Conservation (phyloP, 2,113 vertebrate genomes). For the Felis catus region DNA sequence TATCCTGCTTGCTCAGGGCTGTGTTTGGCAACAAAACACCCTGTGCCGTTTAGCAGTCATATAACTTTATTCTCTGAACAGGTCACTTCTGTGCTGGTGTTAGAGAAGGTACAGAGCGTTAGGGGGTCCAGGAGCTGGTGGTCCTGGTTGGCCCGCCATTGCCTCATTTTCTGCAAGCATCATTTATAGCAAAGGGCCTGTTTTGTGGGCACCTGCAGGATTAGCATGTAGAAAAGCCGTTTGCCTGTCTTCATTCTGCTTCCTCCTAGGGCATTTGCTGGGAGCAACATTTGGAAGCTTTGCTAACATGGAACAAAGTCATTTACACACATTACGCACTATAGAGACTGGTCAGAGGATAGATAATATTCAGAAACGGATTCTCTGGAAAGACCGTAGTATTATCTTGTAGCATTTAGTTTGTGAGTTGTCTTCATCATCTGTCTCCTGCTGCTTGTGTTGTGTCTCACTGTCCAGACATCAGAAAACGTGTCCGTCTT, state of each 20-base stretch:
- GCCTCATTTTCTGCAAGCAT: not conserved
- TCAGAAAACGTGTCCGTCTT: not conserved
- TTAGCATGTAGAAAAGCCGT: accelerated
- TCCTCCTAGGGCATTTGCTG: not conserved
- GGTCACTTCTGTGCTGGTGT: not conserved
- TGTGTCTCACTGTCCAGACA: not conserved
- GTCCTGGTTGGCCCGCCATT: not conserved
- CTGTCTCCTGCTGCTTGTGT: not conserved
- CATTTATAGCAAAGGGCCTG: not conserved
- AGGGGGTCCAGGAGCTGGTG: not conserved
- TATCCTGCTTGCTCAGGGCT: not conserved
- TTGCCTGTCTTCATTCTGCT: not conserved
- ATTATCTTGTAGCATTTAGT: not conserved
- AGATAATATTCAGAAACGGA: not conserved
- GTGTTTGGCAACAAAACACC: not conserved
- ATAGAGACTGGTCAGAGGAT: not conserved
- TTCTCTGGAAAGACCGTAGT: not conserved
- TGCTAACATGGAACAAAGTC: not conserved
- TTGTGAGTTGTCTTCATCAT: not conserved
- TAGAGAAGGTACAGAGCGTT: not conserved
- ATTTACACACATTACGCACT: not conserved
- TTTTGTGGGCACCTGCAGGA: not conserved
- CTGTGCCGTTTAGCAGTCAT: not conserved
- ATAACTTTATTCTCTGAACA: not conserved
- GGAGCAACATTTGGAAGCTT: not conserved